Base-by-base conservation (phyloP, 2,888 invertebrate species). In the Cactoblastis cactorum region DNA sequence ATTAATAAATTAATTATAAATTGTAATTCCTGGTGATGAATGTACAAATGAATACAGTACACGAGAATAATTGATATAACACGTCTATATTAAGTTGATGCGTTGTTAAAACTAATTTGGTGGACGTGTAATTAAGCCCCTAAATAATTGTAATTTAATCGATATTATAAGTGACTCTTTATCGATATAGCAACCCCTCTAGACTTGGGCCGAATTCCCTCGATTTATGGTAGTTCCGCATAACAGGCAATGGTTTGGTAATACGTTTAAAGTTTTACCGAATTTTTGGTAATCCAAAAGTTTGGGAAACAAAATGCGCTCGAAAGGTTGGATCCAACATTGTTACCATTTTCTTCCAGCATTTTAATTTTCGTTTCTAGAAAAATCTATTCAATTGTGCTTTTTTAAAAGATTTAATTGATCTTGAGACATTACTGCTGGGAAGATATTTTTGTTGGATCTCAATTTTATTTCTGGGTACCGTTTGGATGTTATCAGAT, bases 101-200 rank as follows among this genome's bases (percentile, higher is more conserved):
- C 77, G 77, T 82, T 84, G 80, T 85, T 83, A 82, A 78, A 71
- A 64, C 76, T 83, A 80, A 76, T 77, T 28, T 75, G 75, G 78
- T 57, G 80, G 78, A 74, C 77, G 65, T 65, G 60, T 73, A 71
- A 67, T 65, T 76, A n/a, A 76, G 76, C 81, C 80, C 77, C 74
- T 72, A 65, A 37, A 75, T 83, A 84, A 74, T 76, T 74, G 69
- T 87, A 83, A 81, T 81, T 74, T 80, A 82, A 76, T 84, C 72
- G 81, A 79, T 85, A 85, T 84, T 77, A 83, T 83, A 83, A 76
- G 74, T 60, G 46, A 54, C 65, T 79, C 78, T 73, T 77, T 81
- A 79, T 85, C 79, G 80, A 74, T 85, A 77, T 80, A 77, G 73
- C 81, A 80, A 79, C 76, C 74, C 76, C 70, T 67, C 60, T 62